Percentiles rank a stretch among this genome's conserved stretches.
phyloP scores from a whole-genome alignment of 2,888 invertebrate genomes.

The Ormia ochracea region DNA sequence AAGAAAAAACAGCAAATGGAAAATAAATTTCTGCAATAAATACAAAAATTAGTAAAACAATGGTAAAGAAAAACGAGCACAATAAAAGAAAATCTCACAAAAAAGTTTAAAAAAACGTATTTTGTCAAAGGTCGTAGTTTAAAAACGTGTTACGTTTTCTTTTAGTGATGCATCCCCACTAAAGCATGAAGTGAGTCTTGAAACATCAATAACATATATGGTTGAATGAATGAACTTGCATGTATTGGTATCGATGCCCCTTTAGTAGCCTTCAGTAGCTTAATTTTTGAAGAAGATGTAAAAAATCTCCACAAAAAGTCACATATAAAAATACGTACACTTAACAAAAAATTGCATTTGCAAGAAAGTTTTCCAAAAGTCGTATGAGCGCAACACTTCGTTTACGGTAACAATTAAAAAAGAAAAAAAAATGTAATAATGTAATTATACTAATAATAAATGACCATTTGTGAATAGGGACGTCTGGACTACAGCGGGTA shows the following conservation, averaged over 20 bases:
- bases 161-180: conserved; percentile 41
- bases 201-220: conserved; percentile 29
- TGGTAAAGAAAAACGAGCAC: conserved; percentile 54
- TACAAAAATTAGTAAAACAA: conserved; percentile 62
- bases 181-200: conserved; percentile 32
- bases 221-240: conserved; percentile 48
- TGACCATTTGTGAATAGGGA: too few relatives aligned
- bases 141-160: conserved; percentile 69
- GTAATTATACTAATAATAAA: too few relatives aligned
- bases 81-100: conserved; percentile 43
- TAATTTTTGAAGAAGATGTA: conserved; percentile 42
- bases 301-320: background rate
- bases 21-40: conserved; percentile 49
- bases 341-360: background rate
- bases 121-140: conserved; percentile 73
- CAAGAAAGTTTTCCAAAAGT: too few relatives aligned
- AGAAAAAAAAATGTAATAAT: too few relatives aligned
- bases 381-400: too few relatives aligned
- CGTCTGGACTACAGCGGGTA: too few relatives aligned
- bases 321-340: conserved; percentile 22
- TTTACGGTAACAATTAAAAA: too few relatives aligned
- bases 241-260: conserved; percentile 55
- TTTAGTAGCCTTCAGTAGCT: conserved; percentile 62
- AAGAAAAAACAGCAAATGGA: conserved; percentile 30
- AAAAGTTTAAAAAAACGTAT: conserved; percentile 48